A percentile compares a stretch with the other conserved stretches of the same genome.
These are phyloP conservation scores for Phalangium opilio DNA, from an alignment of 2,888 invertebrate genomes.

Conservation along the genomic window DNA sequence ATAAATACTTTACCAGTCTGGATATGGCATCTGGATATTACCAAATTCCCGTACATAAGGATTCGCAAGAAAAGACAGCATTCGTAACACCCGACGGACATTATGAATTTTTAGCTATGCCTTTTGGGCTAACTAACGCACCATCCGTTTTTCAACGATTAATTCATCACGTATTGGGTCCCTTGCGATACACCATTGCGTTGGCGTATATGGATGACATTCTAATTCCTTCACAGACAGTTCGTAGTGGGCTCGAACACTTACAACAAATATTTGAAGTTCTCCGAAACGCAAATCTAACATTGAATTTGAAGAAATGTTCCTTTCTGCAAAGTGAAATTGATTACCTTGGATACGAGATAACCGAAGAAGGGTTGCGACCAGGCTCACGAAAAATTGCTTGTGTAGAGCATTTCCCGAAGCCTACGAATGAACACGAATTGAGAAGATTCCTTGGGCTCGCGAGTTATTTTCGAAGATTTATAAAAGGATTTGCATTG, in stretches of 20 bases:
- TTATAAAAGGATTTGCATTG: background rate
- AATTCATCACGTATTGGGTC: background rate
- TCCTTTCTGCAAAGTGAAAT: background rate
- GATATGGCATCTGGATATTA: conserved; percentile 4
- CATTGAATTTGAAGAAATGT: conserved; percentile 1
- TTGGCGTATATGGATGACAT: background rate
- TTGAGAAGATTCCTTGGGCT: conserved; percentile 1
- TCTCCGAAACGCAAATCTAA: background rate
- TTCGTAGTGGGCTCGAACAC: background rate
- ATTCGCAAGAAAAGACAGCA: background rate
- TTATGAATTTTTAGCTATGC: background rate
- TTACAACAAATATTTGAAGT: background rate
- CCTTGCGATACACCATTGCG: too few species aligned
- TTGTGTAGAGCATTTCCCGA: background rate
- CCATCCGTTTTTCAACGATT: background rate
- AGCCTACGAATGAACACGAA: background rate
- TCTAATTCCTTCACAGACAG: background rate
- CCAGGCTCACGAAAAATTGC: background rate
- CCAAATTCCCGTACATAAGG: background rate
- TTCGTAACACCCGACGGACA: conserved; percentile 3
- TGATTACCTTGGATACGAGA: background rate
- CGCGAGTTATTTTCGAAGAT: background rate
- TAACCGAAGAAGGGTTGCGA: conserved; percentile 1
- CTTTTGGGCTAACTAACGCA: conserved; percentile 1
- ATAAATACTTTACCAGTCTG: conserved; percentile 3